phyloP scores from a whole-genome alignment of 1,140 invertebrate species.

The Sitodiplosis mosellana region DNA sequence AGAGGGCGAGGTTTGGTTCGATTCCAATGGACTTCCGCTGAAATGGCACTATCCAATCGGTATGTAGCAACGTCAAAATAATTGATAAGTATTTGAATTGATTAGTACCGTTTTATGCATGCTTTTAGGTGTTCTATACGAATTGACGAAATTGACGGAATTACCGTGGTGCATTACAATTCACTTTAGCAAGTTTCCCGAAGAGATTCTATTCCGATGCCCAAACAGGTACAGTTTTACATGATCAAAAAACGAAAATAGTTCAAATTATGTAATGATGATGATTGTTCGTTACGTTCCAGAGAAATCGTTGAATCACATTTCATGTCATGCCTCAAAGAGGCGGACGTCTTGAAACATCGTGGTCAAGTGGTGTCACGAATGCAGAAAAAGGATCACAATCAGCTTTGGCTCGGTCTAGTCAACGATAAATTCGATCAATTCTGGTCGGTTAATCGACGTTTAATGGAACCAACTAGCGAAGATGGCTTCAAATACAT shows the following conservation, averaged over 20 bases:
- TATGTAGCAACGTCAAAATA: not conserved
- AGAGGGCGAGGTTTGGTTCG: conserved; percentile 86
- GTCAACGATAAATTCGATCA: conserved; percentile 97
- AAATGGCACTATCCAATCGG: conserved; percentile 97
- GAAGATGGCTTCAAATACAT: conserved; percentile 80
- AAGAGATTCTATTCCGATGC: conserved; percentile 56
- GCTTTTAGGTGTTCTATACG: conserved; percentile 51
- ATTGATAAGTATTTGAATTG: not conserved
- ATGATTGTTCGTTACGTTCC: conserved; percentile 14
- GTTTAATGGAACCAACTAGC: conserved; percentile 70
- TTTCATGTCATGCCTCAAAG: conserved; percentile 91
- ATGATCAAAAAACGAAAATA: conserved; percentile 2
- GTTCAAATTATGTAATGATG: not conserved
- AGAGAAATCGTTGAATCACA: conserved; percentile 83
- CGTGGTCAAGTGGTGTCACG: conserved; percentile 72
- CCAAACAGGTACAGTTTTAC: conserved; percentile 43
- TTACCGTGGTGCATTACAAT: conserved; percentile 88
- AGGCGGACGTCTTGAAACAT: conserved; percentile 94
- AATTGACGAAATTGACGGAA: conserved; percentile 48
- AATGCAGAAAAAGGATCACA: conserved; percentile 97
- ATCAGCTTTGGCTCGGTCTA: conserved; percentile 86
- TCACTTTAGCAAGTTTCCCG: conserved; percentile 87
- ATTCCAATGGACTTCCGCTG: conserved; percentile 77
- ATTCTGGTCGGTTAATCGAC: conserved; percentile 93
- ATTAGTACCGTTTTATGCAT: not conserved